Conservation (phyloP, 2,888 invertebrate genomes). For the Coenonympha arcania region DNA sequence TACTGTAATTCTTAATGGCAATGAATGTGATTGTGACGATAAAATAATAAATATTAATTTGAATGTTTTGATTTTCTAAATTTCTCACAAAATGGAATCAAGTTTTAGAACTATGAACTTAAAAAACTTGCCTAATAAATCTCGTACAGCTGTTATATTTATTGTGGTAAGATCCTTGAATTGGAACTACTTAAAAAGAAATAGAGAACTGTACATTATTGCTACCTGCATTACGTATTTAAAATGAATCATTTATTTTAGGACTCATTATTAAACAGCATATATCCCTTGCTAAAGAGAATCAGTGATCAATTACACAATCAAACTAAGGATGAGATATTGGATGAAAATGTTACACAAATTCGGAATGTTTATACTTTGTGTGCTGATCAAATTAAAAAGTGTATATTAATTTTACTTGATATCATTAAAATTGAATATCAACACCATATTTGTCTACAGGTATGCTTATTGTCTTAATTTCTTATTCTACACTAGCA, state of each 20-base stretch:
- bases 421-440: slow-evolving; percentile 58
- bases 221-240: too few relatives aligned
- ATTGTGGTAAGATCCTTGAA: slow-evolving; percentile 39
- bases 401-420: slow-evolving; percentile 51
- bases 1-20: too few relatives aligned
- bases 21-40: too few relatives aligned
- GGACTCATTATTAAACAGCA: slow-evolving; percentile 43
- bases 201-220: too few relatives aligned
- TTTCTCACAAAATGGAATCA: not conserved
- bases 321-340: slow-evolving; percentile 25
- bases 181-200: too few relatives aligned
- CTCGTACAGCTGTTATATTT: slow-evolving; percentile 45
- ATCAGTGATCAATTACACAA: slow-evolving; percentile 41
- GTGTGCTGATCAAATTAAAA: slow-evolving; percentile 60
- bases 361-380: slow-evolving; percentile 49
- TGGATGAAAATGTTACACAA: slow-evolving; percentile 30
- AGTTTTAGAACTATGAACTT: slow-evolving; percentile 6
- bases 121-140: slow-evolving; percentile 27
- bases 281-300: slow-evolving; percentile 44
- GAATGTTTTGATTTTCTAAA: too few relatives aligned
- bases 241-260: too few relatives aligned
- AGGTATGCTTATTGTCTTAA: slow-evolving; percentile 39
- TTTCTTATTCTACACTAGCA: not conserved
- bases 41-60: too few relatives aligned
- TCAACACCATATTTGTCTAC: slow-evolving; percentile 36